These are phyloP conservation scores for Bellardia pandia DNA, from an alignment of 2,888 invertebrate species.

Conservation along the genomic window DNA sequence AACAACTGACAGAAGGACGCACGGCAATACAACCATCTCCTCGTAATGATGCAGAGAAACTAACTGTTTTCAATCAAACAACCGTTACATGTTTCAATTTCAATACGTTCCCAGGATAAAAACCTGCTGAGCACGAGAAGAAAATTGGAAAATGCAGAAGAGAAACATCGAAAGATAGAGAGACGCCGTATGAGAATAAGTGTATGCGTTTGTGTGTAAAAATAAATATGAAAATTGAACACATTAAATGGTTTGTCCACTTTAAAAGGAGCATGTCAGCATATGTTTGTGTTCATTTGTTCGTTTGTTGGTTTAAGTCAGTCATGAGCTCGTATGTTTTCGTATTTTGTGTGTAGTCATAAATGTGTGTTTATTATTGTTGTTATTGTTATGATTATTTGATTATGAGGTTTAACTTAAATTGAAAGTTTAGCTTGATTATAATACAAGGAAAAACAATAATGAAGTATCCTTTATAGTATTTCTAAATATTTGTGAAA, in stretches of 20 bases:
- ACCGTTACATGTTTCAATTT: slow-evolving; percentile 53
- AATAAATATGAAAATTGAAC: slow-evolving; percentile 18
- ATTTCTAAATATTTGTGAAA: too few relatives aligned
- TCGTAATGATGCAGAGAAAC: slow-evolving; percentile 36
- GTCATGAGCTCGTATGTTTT: slow-evolving; percentile 7
- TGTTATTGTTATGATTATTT: slow-evolving; percentile 42
- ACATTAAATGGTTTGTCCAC: not conserved
- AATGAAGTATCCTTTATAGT: not conserved
- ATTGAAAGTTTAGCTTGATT: slow-evolving; percentile 44
- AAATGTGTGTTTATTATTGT: not conserved
- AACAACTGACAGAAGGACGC: not conserved
- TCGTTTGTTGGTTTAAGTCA: slow-evolving; percentile 20
- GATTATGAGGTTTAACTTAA: slow-evolving; percentile 48
- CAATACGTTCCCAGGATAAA: slow-evolving; percentile 34
- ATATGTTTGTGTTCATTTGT: slow-evolving; percentile 49
- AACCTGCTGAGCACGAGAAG: not conserved
- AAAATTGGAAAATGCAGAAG: slow-evolving; percentile 5
- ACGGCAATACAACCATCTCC: slow-evolving; percentile 35
- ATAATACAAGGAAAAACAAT: not conserved
- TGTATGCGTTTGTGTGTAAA: not conserved
- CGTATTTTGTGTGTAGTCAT: not conserved
- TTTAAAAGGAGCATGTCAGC: slow-evolving; percentile 18
- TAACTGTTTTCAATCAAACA: slow-evolving; percentile 31
- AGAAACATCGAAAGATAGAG: not conserved
- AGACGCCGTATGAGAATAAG: not conserved